Percentiles rank a stretch among this genome's conserved stretches.
phyloP scores from a whole-genome alignment of 2,888 invertebrate species.

The Oegoconia quadripuncta region DNA sequence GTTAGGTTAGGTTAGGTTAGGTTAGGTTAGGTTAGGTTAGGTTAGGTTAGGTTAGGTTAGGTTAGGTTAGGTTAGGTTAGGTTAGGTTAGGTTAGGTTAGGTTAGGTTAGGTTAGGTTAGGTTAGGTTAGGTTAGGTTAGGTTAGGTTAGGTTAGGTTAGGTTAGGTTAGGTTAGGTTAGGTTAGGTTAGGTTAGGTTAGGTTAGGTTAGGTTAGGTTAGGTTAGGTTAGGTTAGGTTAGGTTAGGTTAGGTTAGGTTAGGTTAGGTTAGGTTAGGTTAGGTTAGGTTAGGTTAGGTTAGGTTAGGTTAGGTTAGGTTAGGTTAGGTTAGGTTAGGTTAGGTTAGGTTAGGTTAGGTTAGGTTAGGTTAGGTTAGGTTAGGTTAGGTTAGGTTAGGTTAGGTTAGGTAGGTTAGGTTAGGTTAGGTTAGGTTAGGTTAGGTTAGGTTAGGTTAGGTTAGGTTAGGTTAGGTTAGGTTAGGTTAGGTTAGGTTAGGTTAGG shows the following conservation, averaged over 20 bases:
- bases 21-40: constrained; percentile 17
- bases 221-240: constrained; percentile 19
- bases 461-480: constrained; percentile 11
- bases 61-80: constrained; percentile 27
- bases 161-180: constrained; percentile 25
- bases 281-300: constrained; percentile 15
- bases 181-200: constrained; percentile 27
- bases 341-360: constrained; percentile 27
- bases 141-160: constrained; percentile 24
- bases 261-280: constrained; percentile 16
- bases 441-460: constrained; percentile 11
- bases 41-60: constrained; percentile 21
- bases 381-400: constrained; percentile 25
- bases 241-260: constrained; percentile 19
- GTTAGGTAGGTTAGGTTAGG: constrained; percentile 12
- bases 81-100: constrained; percentile 25
- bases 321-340: constrained; percentile 27
- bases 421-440: constrained; percentile 12
- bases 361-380: constrained; percentile 26
- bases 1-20: constrained; percentile 20
- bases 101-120: constrained; percentile 20
- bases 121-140: constrained; percentile 22
- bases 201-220: constrained; percentile 22
- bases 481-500: constrained; percentile 14
- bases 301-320: constrained; percentile 23